phyloP scores from a whole-genome alignment of 2,888 invertebrate species.

The Eristalis intricaria region DNA sequence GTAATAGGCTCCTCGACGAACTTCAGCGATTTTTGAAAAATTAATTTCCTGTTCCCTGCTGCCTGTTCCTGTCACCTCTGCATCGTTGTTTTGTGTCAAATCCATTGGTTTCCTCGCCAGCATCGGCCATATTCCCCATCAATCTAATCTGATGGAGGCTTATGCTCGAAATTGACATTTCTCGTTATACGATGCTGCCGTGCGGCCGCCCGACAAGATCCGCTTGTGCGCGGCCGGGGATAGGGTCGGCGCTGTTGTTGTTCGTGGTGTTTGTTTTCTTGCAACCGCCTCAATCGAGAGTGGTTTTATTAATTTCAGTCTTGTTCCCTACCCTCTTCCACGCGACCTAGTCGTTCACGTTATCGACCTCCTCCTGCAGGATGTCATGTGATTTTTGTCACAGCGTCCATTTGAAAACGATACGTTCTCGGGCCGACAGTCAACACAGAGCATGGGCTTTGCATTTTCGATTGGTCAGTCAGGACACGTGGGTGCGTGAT shows the following conservation, averaged over 20 bases:
- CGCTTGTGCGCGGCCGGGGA: constrained; percentile 25
- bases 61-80: neutral
- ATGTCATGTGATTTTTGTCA: neutral
- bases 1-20: neutral
- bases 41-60: constrained; percentile 28
- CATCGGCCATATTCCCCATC: constrained; percentile 28
- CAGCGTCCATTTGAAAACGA: neutral
- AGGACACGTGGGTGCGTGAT: constrained; percentile 36
- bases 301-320: constrained; percentile 51
- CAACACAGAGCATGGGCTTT: neutral
- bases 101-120: neutral
- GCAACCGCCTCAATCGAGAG: constrained; percentile 37
- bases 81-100: neutral
- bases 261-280: neutral
- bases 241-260: neutral
- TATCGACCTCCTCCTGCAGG: neutral
- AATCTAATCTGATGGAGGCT: constrained; percentile 62
- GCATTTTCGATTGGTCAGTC: constrained; percentile 19
- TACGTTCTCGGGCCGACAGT: neutral
- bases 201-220: constrained; percentile 8
- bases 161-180: constrained; percentile 60
- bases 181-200: constrained; percentile 36
- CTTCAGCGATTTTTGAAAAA: constrained; percentile 18
- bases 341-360: neutral
- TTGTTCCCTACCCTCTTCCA: neutral